A percentile compares a stretch with the other conserved stretches of the same genome.
These are phyloP conservation scores for Diarsia dahlii DNA, from an alignment of 2,888 invertebrate species.

Conservation along the genomic window DNA sequence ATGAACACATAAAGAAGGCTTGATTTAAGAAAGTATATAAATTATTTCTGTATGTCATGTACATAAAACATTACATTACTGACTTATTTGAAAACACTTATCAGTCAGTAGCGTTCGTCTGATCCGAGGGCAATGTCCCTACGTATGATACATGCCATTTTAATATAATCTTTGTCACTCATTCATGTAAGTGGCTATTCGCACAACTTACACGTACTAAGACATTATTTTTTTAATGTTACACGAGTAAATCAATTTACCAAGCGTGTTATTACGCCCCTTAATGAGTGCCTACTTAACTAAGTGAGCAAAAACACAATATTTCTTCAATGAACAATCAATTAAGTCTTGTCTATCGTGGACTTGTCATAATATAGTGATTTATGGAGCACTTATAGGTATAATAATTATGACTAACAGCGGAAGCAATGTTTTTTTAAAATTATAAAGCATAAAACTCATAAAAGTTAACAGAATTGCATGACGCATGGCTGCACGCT, in stretches of 20 bases:
- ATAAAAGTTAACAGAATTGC: background rate
- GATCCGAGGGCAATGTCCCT: constrained; percentile 69
- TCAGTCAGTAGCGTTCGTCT: constrained; percentile 57
- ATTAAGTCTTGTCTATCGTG: constrained; percentile 28
- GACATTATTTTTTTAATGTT: constrained; percentile 25
- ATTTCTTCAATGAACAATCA: constrained; percentile 19
- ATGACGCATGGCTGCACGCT: background rate
- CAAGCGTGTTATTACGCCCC: constrained; percentile 4
- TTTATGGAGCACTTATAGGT: constrained; percentile 14
- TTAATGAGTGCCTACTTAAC: constrained; percentile 10
- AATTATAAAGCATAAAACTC: background rate
- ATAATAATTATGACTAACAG: background rate
- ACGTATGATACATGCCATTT: constrained; percentile 55
- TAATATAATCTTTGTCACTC: constrained; percentile 62
- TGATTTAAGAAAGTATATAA: constrained; percentile 14
- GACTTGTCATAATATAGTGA: background rate
- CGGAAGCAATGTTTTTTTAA: background rate
- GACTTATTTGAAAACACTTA: constrained; percentile 52
- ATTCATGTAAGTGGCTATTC: constrained; percentile 46
- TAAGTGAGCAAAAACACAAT: background rate
- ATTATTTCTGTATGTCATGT: constrained; percentile 6
- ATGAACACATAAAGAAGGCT: constrained; percentile 1
- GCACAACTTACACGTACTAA: constrained; percentile 15
- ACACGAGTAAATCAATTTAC: constrained; percentile 39
- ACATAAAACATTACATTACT: constrained; percentile 17